Evolutionary conservation across 2,888 invertebrate genomes (phyloP), one percentile per base, ranked within the genome.

Genomic region (Andrena flavipes): DNA sequence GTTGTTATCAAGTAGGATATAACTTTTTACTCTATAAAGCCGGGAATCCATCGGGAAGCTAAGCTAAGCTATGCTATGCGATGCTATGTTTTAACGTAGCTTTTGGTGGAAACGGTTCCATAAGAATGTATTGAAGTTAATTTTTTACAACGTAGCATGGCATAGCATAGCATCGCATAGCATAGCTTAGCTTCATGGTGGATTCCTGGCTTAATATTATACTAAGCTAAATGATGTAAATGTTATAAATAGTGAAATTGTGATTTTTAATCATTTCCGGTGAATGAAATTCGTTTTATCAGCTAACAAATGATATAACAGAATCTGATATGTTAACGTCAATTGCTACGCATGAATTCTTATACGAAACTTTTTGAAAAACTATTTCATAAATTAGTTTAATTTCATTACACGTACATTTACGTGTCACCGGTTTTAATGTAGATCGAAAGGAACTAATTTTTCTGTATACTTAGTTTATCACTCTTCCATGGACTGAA

Each of bases 21-120:
- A 62, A 68, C 23, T 60, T 65, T 72, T 35, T 59, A 56, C 20
- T 59, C n/a, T 33, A 35, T 33, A 60, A 5, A 30, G 30, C 30
- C 30, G 30, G 30, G 30, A 30, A 30, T 30, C 5, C 30, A 30
- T 5, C 30, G 0, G 30, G 30, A 30, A 30, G 30, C 6, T 30
- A 30, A 29, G 4, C 0, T 29, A 3, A 30, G 30, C 30, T 30
- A 30, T 30, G 30, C 30, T 30, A 30, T 30, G 30, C 30, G 30
- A 5, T 30, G 30, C 30, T 30, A 30, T 30, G 30, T 30, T 5
- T 30, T 30, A 30, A 30, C 30, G 5, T 30, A 30, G 30, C 30
- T 30, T 30, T 30, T 30, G 30, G 30, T 30, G 30, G 30, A 30
- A 30, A 30, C 5, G 5, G 30, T 30, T 30, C 30, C 30, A 30